Conservation (phyloP, 92 coral and sea anemone species). For the Hydrozoanthus gracilis region DNA sequence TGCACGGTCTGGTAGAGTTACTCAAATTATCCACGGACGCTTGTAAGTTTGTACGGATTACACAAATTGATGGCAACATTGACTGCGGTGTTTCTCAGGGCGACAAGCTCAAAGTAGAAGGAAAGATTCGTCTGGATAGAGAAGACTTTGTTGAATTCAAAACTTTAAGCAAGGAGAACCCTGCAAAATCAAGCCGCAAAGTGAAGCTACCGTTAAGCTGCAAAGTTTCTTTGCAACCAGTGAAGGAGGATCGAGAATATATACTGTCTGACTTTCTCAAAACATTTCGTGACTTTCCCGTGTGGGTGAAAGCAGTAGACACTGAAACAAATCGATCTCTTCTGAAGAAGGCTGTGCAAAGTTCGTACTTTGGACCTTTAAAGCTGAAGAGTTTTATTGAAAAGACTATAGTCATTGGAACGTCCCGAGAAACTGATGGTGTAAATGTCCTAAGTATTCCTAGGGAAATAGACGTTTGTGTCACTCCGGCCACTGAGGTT, state of each 20-base stretch:
- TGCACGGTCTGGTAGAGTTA: neutral
- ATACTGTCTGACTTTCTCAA: slow-evolving; percentile 23
- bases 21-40: neutral
- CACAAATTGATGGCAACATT: neutral
- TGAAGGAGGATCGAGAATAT: slow-evolving; percentile 5
- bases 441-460: slow-evolving; percentile 34
- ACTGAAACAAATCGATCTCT: slow-evolving; percentile 2
- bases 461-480: slow-evolving; percentile 20
- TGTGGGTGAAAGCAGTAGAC: slow-evolving; percentile 17
- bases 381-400: neutral
- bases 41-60: slow-evolving; percentile 5
- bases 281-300: slow-evolving; percentile 8
- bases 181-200: neutral
- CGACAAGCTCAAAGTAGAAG: slow-evolving; percentile 17
- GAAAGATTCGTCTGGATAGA: neutral
- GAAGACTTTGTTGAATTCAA: slow-evolving; percentile 21
- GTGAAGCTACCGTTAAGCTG: slow-evolving; percentile 27
- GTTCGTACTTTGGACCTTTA: slow-evolving; percentile 17
- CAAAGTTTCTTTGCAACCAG: neutral
- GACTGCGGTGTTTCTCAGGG: slow-evolving; percentile 14
- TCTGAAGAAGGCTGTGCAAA: slow-evolving; percentile 7
- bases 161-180: neutral
- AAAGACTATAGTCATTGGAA: slow-evolving; percentile 15
- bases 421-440: slow-evolving; percentile 20
- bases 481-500: neutral